Percentiles rank a stretch among this genome's conserved stretches.
Conservation (phyloP, 2,797 vertebrate genomes). For the Gymnodraco acuticeps region DNA sequence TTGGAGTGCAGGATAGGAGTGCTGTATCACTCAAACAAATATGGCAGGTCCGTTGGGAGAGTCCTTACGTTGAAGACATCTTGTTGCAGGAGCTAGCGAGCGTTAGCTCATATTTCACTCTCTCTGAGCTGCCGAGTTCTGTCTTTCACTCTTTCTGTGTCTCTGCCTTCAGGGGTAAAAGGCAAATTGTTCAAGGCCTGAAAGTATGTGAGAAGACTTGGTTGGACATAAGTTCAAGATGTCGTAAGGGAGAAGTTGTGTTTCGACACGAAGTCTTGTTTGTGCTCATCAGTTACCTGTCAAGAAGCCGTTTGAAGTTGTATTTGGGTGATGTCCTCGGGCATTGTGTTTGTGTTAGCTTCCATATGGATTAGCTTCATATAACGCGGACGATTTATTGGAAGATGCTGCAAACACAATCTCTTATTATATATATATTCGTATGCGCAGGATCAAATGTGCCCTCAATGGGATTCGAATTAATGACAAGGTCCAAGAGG, state of each 20-base stretch:
- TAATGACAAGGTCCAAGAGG: slow-evolving; percentile 60
- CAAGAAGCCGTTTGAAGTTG: slow-evolving; percentile 83
- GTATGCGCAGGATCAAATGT: slow-evolving; percentile 22
- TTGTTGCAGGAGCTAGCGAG: slow-evolving; percentile 50
- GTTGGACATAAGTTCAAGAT: slow-evolving; percentile 86
- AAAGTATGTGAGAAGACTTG: slow-evolving; percentile 83
- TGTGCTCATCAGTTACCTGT: slow-evolving; percentile 88
- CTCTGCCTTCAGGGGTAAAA: slow-evolving; percentile 71
- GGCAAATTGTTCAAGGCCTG: slow-evolving; percentile 79
- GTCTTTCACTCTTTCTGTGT: slow-evolving; percentile 76
- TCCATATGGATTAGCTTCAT: slow-evolving; percentile 83
- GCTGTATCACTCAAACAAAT: slow-evolving; percentile 59
- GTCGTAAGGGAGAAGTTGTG: slow-evolving; percentile 83
- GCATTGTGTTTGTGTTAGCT: slow-evolving; percentile 82
- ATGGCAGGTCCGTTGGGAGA: slow-evolving; percentile 65
- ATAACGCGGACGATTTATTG: slow-evolving; percentile 61
- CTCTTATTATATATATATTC: slow-evolving; percentile 15
- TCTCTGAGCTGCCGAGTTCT: slow-evolving; percentile 64
- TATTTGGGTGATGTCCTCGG: slow-evolving; percentile 81
- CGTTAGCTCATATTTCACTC: slow-evolving; percentile 81
- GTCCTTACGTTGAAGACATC: slow-evolving; percentile 66
- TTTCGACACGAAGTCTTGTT: slow-evolving; percentile 86
- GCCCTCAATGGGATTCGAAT: slow-evolving; percentile 49
- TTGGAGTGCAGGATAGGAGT: slow-evolving; percentile 52
- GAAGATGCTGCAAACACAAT: slow-evolving; percentile 46